These are phyloP conservation scores for Scomber scombrus DNA, from an alignment of 2,113 vertebrate species.

Conservation along the genomic window DNA sequence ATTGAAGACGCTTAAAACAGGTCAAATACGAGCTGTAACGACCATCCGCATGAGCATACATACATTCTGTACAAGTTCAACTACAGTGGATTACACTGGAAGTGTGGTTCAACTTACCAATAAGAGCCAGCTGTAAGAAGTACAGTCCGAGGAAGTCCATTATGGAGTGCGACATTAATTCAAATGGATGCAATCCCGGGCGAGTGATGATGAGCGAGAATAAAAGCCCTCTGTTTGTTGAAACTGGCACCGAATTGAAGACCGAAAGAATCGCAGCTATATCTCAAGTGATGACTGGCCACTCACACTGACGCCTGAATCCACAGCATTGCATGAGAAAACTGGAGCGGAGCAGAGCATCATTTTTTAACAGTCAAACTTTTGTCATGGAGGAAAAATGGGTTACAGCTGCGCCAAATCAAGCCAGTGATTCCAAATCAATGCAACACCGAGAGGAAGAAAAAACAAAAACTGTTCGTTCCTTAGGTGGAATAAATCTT, in stretches of 20 bases:
- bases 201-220: slow-evolving; percentile 47
- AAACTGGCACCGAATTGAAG: slow-evolving; percentile 51
- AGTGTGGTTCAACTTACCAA: slow-evolving; percentile 75
- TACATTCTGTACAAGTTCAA: slow-evolving; percentile 41
- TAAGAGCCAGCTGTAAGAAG: slow-evolving; percentile 78
- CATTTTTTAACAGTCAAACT: slow-evolving; percentile 71
- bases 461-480: slow-evolving; percentile 12
- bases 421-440: slow-evolving; percentile 11
- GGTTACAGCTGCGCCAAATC: slow-evolving; percentile 29
- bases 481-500: slow-evolving; percentile 28
- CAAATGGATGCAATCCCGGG: slow-evolving; percentile 63
- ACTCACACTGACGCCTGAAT: slow-evolving; percentile 60
- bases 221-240: slow-evolving; percentile 50
- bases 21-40: slow-evolving; percentile 2
- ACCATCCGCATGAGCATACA: slow-evolving; percentile 9
- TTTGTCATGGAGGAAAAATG: slow-evolving; percentile 54
- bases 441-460: neutral
- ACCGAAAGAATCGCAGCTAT: slow-evolving; percentile 61
- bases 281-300: slow-evolving; percentile 67
- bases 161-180: slow-evolving; percentile 55
- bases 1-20: neutral
- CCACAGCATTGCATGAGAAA: slow-evolving; percentile 61
- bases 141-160: slow-evolving; percentile 82
- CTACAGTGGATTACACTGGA: neutral
- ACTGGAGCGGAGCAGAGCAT: slow-evolving; percentile 50